Evolutionary conservation across 1,140 invertebrate species (phyloP).

Genomic region (Theocolax elegans): DNA sequence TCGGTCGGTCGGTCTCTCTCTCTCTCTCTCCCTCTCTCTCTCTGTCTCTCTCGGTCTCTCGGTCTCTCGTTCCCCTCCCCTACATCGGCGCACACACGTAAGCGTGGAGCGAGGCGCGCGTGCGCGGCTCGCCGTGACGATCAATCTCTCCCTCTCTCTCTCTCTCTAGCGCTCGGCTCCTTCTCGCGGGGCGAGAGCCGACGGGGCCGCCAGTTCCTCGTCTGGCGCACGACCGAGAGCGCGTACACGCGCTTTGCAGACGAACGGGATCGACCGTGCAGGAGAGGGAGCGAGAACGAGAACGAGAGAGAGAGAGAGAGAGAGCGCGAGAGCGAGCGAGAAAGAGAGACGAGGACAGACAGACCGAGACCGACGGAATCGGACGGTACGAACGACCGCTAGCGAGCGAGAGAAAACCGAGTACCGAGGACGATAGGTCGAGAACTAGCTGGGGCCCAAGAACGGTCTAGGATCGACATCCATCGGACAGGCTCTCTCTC

Average conservation of each 20-base stretch:
- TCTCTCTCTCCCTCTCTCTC: no score
- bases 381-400: neutral
- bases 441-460: no score
- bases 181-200: no score
- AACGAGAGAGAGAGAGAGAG: neutral
- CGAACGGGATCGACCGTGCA: neutral
- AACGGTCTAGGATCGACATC: no score
- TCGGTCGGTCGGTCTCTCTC: no score
- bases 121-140: neutral
- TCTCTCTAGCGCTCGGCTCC: neutral
- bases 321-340: neutral
- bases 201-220: constrained; percentile 24
- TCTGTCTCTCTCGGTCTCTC: no score
- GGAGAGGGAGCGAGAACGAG: neutral
- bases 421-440: no score
- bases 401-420: no score
- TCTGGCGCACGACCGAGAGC: constrained; percentile 29
- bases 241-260: no score
- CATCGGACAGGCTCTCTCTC: neutral
- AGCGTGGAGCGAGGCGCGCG: neutral
- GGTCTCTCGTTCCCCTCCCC: no score
- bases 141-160: constrained; percentile 11
- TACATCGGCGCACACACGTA: no score
- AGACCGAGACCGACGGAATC: neutral
- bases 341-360: neutral